Conservation (phyloP, 1,140 invertebrate species). For the Orchesella cincta region DNA sequence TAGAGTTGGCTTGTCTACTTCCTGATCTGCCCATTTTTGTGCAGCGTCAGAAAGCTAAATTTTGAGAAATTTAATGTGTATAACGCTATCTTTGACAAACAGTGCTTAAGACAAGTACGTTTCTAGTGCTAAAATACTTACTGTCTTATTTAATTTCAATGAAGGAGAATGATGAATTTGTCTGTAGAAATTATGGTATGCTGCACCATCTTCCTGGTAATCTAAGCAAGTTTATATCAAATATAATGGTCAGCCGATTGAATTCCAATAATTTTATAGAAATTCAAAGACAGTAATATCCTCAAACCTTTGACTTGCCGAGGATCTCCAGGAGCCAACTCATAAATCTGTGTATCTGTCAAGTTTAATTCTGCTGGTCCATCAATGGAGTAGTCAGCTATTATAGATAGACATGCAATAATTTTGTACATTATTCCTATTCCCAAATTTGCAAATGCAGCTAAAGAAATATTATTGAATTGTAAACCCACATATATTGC, state of each 20-base stretch:
- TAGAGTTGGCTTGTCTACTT: not conserved
- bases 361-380: conserved; percentile 27
- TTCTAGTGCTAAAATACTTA: not conserved
- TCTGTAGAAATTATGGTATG: conserved; percentile 28
- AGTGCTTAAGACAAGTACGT: not conserved
- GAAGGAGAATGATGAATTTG: conserved; percentile 1
- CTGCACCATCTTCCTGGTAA: not conserved
- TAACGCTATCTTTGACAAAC: too few relatives aligned
- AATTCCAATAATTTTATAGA: too few relatives aligned
- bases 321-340: not conserved
- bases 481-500: conserved; percentile 19
- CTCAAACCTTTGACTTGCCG: not conserved
- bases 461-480: not conserved
- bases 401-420: conserved; percentile 2
- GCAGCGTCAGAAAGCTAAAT: conserved; percentile 12
- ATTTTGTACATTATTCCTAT: not conserved
- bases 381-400: not conserved
- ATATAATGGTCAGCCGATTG: too few relatives aligned
- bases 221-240: not conserved
- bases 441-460: not conserved
- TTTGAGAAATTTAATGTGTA: conserved; percentile 5
- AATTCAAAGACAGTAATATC: too few relatives aligned
- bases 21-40: conserved; percentile 6
- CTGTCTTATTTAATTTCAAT: conserved; percentile 19
- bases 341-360: not conserved